Percentiles rank a stretch among this genome's conserved stretches.
Evolutionary conservation across 2,888 invertebrate genomes (phyloP).

Genomic region (Erpobdella octoculata): DNA sequence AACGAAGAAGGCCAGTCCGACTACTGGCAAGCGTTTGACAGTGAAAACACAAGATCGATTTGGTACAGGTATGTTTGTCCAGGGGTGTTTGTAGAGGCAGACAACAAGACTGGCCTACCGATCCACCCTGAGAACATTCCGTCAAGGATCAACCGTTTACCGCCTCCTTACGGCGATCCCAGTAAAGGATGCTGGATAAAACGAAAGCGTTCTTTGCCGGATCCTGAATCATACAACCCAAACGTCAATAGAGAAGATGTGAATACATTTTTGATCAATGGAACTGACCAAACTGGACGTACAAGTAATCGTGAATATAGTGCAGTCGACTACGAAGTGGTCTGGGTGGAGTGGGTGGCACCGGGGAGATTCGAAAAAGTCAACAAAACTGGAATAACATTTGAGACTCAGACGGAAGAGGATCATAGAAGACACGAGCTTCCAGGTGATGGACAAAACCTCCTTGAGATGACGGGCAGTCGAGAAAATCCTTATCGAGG

Average conservation of each 20-base stretch:
- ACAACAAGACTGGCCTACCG: constrained; percentile 7
- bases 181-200: constrained; percentile 13
- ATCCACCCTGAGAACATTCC: constrained; percentile 6
- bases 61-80: constrained; percentile 22
- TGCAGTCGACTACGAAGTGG: constrained; percentile 6
- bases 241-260: neutral
- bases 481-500: neutral
- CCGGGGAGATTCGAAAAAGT: neutral
- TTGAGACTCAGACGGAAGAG: neutral
- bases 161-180: neutral
- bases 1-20: neutral
- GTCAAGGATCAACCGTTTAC: neutral
- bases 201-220: neutral
- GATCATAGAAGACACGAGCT: neutral
- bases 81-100: constrained; percentile 22
- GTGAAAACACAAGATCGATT: neutral
- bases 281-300: neutral
- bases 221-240: neutral
- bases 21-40: neutral
- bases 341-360: constrained; percentile 18
- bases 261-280: neutral
- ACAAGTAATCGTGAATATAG: neutral
- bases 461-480: neutral
- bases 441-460: neutral
- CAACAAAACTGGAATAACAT: neutral